These are phyloP conservation scores for Mesorhabditis spiculigera DNA, from an alignment of 2,888 invertebrate species.

Conservation along the genomic window DNA sequence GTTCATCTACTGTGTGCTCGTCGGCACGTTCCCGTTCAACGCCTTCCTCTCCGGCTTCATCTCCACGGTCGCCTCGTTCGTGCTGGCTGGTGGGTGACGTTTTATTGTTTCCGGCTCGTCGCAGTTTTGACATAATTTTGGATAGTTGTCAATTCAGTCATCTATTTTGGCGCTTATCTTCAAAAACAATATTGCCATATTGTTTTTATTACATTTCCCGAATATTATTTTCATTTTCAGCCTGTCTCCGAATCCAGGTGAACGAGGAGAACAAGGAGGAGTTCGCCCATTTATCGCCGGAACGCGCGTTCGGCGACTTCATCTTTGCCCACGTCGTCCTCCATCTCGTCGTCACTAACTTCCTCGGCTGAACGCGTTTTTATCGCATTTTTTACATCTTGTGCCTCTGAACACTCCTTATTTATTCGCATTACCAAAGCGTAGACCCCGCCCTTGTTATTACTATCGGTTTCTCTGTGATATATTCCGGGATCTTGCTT, in stretches of 20 bases:
- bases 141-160: neutral
- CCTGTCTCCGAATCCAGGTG: slow-evolving; percentile 90
- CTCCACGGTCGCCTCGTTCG: slow-evolving; percentile 91
- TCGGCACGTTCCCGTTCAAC: slow-evolving; percentile 99
- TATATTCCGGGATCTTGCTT: too few relatives aligned
- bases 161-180: neutral
- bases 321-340: slow-evolving; percentile 94
- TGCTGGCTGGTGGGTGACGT: slow-evolving; percentile 78
- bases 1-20: slow-evolving; percentile 37
- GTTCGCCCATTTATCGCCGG: slow-evolving; percentile 74
- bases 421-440: too few relatives aligned
- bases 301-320: slow-evolving; percentile 97
- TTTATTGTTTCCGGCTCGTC: neutral
- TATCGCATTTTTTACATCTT: neutral
- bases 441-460: too few relatives aligned
- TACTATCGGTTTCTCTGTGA: too few relatives aligned
- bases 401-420: too few relatives aligned
- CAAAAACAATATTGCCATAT: neutral
- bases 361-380: slow-evolving; percentile 75
- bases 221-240: slow-evolving; percentile 64
- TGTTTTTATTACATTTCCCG: slow-evolving; percentile 3
- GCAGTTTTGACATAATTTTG: neutral
- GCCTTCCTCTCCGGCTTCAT: slow-evolving; percentile 99
- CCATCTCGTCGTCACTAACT: slow-evolving; percentile 95
- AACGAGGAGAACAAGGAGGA: slow-evolving; percentile 92